A percentile compares a stretch with the other conserved stretches of the same genome.
Conservation (phyloP, 2,113 vertebrate species). For the Sylvia atricapilla region DNA sequence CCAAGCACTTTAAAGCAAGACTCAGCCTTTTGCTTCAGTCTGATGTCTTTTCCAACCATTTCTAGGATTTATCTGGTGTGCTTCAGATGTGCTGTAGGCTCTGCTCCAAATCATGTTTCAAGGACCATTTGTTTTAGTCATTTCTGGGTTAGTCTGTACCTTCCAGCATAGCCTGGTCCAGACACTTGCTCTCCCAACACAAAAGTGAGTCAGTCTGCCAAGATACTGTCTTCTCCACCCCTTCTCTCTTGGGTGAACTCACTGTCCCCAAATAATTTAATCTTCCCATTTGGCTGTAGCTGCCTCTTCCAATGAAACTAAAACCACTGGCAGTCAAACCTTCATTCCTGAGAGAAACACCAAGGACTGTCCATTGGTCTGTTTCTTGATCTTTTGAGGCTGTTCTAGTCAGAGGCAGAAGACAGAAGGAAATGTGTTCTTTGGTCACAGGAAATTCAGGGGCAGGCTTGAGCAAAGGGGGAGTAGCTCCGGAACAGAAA, state of each 20-base stretch:
- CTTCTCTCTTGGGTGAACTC: slow-evolving; percentile 45
- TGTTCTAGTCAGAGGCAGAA: neutral
- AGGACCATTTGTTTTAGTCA: slow-evolving; percentile 36
- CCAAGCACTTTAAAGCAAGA: neutral
- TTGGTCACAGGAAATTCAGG: neutral
- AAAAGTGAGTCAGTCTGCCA: neutral
- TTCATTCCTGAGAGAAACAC: slow-evolving; percentile 44
- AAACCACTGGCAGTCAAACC: slow-evolving; percentile 15
- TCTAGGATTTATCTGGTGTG: slow-evolving; percentile 40
- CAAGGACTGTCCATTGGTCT: neutral
- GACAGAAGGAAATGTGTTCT: neutral
- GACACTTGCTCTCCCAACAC: slow-evolving; percentile 1
- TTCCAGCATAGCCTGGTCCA: neutral
- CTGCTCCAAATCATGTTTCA: slow-evolving; percentile 45
- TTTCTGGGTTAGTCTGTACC: slow-evolving; percentile 21
- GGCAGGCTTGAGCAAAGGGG: neutral
- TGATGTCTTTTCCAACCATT: neutral
- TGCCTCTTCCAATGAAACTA: slow-evolving; percentile 24
- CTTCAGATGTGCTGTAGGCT: neutral
- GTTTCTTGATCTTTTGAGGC: neutral
- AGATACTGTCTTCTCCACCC: slow-evolving; percentile 9
- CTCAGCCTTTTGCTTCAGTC: neutral
- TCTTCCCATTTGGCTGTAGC: slow-evolving; percentile 17
- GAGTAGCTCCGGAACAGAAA: neutral
- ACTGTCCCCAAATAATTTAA: slow-evolving; percentile 20